Base-by-base conservation (phyloP, 2,888 invertebrate genomes). In the Microctonus hyperodae region DNA sequence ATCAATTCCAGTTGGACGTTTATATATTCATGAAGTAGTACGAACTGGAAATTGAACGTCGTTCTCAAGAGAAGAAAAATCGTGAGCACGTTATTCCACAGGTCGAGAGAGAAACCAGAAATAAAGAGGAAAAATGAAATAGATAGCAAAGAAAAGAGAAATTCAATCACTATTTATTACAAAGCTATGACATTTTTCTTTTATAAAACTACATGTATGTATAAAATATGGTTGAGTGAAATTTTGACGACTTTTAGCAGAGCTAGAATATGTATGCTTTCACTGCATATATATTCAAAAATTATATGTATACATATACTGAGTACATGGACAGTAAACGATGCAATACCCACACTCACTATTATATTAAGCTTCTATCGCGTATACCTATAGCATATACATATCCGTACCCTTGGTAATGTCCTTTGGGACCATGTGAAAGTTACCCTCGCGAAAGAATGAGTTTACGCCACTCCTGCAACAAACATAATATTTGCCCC, bases 211-310 rank as follows among this genome's bases (percentile, higher is more conserved):
- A 44, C n/a, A 44, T 16, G 3, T 1, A 44, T 16, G 16, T 44
- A n/a, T 16, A 3, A n/a, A 9, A 44, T 44, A 6, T 44, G n/a
- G 28, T 55, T 16, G 33, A 76, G 74, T 77, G 76, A 78, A 78
- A 76, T 75, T 77, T 76, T 74, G 73, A 74, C 71, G 73, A 76
- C 70, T 76, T 74, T 74, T 70, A 67, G 69, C 69, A 74, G 69
- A 69, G 37, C 60, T 40, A 33, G 35, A 58, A 48, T 50, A 37
- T 53, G 40, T 58, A 16, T 53, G 53, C 28, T 31, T 44, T 44
- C 16, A 44, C 40, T 44, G 16, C 16, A 44, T 44, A 16, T 6
- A 37, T 44, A 2, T 44, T 1, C 33, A 25, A 60, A 60, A 59
- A 35, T 57, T 55, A 33, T 64, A 53, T 11, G 22, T 20, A 50